These are phyloP conservation scores for Notodonta ziczac DNA, from an alignment of 2,888 invertebrate species.

Conservation along the genomic window DNA sequence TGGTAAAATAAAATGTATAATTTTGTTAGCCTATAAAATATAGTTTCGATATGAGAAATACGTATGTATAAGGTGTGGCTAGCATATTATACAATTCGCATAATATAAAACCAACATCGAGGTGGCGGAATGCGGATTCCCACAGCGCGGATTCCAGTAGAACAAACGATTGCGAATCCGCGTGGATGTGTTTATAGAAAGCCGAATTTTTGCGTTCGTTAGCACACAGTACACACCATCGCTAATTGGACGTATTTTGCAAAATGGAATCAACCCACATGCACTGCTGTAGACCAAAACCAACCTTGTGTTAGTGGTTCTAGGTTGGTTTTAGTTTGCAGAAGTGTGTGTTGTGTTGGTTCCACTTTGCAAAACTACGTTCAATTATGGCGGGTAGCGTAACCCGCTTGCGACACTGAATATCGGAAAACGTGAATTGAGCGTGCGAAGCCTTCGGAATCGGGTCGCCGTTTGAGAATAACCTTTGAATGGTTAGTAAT, in stretches of 20 bases:
- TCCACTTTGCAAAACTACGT: too few relatives aligned
- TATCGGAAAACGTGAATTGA: slow-evolving; percentile 4
- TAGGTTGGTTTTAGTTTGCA: too few relatives aligned
- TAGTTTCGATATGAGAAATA: background rate
- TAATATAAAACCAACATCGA: background rate
- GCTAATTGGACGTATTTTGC: background rate
- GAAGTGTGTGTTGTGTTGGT: too few relatives aligned
- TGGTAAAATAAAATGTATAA: too few relatives aligned
- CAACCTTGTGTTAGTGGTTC: too few relatives aligned
- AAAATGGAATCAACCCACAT: too few relatives aligned
- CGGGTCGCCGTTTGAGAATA: background rate
- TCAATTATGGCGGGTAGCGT: background rate
- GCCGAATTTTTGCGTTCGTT: slow-evolving; percentile 27
- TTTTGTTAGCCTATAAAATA: too few relatives aligned
- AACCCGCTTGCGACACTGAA: slow-evolving; percentile 5
- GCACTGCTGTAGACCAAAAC: too few relatives aligned
- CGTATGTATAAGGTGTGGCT: background rate
- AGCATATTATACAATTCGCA: background rate
- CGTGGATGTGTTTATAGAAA: slow-evolving; percentile 43
- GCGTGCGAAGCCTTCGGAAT: background rate
- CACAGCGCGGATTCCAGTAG: slow-evolving; percentile 19
- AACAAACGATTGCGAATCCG: slow-evolving; percentile 39
- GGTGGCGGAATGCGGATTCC: background rate
- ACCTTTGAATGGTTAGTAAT: background rate
- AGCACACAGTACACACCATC: slow-evolving; percentile 25